Base-by-base conservation (phyloP, 1,140 invertebrate species). In the Paraescarpia echinospica region DNA sequence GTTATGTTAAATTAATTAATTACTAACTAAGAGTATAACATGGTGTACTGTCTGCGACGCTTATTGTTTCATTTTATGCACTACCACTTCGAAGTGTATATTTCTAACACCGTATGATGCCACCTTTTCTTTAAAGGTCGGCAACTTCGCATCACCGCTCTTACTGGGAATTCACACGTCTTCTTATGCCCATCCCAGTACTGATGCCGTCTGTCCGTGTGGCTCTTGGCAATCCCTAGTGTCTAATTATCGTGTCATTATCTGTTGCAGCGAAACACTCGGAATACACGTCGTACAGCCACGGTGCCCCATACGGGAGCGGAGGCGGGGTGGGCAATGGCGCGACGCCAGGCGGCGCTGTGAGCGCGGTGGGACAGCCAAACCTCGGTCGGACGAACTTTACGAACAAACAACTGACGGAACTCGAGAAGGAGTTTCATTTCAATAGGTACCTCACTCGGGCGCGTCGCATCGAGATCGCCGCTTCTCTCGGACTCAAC, bases 391-490 rank as follows among this genome's bases (percentile, higher is more conserved):
- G 99, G 41, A 99, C 99, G 4, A 99, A 99, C 96, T 99, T 99
- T 96, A 99, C 98, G 92, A 99, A 99, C 95, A 99, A 99, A 96
- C 99, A 99, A 96, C 97, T 99, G 91, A 99, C 99, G 0, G 99
- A 99, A 96, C 97, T 99, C 94, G 99, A 99, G 96, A 99, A 99
- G 96, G 99, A 99, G 96, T 99, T 99, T 96, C 99, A 99, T 96
- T 99, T 99, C 96, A 99, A 99, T 96, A 99, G 99, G 96, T 99
- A 99, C 97, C 97, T 99, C 94, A 99, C 99, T 2, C 97, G 99
- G 93, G 99, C 98, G 12, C 96, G 99, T 94, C 97, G 99, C 94
- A 99, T 99, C 94, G 99, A 99, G 96, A 99, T 99, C 94, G 99
- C 99, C 0, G 98, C 98, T 0, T 98, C 98, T 1, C 96, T 99